Evolutionary conservation across 1,140 invertebrate genomes (phyloP).

Genomic region (Drosophila bocqueti): DNA sequence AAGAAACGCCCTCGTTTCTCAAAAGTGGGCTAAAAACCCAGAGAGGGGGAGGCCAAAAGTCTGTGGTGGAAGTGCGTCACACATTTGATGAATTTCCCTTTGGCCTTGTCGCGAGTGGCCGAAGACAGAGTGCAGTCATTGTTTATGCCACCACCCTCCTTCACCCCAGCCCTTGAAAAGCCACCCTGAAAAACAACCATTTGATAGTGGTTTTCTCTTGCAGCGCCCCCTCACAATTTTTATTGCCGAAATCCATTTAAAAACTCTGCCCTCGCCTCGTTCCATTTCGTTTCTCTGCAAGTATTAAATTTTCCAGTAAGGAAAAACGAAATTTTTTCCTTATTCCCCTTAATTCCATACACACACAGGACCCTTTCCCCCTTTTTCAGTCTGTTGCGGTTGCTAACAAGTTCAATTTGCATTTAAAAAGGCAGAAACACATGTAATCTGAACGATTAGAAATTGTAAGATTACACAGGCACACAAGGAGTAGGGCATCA

Average conservation of each 20-base stretch:
- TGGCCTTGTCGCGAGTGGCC: slow-evolving; percentile 74
- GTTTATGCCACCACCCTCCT: slow-evolving; percentile 50
- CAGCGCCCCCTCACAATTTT: slow-evolving; percentile 10
- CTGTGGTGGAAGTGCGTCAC: slow-evolving; percentile 49
- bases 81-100: slow-evolving; percentile 76
- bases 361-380: background rate
- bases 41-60: slow-evolving; percentile 7
- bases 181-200: slow-evolving; percentile 18
- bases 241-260: slow-evolving; percentile 45
- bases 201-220: slow-evolving; percentile 4
- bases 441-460: slow-evolving; percentile 82
- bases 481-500: background rate
- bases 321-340: slow-evolving; percentile 30
- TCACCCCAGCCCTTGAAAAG: background rate
- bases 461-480: slow-evolving; percentile 64
- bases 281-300: background rate
- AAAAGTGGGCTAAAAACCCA: slow-evolving; percentile 16
- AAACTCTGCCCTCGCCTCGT: slow-evolving; percentile 11
- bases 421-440: slow-evolving; percentile 80
- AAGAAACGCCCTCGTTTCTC: slow-evolving; percentile 13
- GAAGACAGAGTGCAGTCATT: slow-evolving; percentile 59
- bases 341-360: slow-evolving; percentile 5
- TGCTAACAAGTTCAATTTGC: slow-evolving; percentile 82
- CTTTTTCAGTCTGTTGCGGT: slow-evolving; percentile 29
- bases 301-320: slow-evolving; percentile 31